Percentiles rank a stretch among this genome's conserved stretches.
Conservation (phyloP, 2,888 invertebrate species). For the Caenorhabditis japonica region DNA sequence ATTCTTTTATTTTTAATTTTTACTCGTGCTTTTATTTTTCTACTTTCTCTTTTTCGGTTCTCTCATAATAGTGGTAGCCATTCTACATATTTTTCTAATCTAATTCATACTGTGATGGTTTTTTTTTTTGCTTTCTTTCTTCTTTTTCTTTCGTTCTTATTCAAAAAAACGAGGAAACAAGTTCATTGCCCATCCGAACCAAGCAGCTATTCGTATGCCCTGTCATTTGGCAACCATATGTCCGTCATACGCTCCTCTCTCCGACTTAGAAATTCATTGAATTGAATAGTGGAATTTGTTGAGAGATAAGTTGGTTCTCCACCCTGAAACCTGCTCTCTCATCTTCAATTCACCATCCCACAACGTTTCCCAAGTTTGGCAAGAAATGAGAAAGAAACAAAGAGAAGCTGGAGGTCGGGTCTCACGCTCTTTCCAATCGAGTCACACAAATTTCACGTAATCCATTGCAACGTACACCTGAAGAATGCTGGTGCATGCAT, state of each 20-base stretch:
- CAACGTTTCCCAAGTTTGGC: not conserved
- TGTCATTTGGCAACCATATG: slow-evolving; percentile 53
- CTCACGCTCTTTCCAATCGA: slow-evolving; percentile 31
- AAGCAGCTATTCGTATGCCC: slow-evolving; percentile 14
- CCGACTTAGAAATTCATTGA: slow-evolving; percentile 49
- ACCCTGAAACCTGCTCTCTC: too few relatives aligned
- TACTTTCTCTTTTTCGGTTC: too few relatives aligned
- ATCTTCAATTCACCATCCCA: too few relatives aligned
- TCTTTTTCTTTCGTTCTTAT: too few relatives aligned
- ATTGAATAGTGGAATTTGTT: slow-evolving; percentile 49
- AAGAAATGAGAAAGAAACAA: slow-evolving; percentile 1
- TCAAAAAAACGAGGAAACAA: slow-evolving; percentile 8
- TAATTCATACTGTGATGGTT: not conserved
- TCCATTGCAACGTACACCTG: slow-evolving; percentile 47
- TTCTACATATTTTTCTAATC: not conserved
- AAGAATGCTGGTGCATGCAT: not conserved
- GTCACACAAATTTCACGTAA: slow-evolving; percentile 27
- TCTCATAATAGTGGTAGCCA: too few relatives aligned
- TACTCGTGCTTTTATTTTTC: too few relatives aligned
- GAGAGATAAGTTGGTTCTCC: slow-evolving; percentile 22
- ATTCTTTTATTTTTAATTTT: not conserved
- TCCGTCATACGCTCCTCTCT: slow-evolving; percentile 38
- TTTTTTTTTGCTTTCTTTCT: not conserved
- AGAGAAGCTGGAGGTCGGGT: slow-evolving; percentile 20
- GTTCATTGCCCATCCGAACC: not conserved